Evolutionary conservation across 2,888 invertebrate species (phyloP), one percentile per base, ranked within the genome.

Genomic region (Theristus sp.): DNA sequence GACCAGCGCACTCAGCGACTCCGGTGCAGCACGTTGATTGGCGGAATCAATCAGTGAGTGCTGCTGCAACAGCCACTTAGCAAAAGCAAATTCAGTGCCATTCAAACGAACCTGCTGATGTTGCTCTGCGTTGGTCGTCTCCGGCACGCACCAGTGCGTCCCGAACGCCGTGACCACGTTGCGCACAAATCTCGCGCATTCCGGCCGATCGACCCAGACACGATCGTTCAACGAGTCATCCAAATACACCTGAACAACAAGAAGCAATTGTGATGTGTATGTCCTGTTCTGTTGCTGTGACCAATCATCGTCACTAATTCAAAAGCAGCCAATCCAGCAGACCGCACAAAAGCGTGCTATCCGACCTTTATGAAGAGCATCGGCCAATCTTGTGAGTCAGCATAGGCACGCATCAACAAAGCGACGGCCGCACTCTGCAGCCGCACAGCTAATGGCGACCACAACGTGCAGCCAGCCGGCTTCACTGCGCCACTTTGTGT

Each of bases 191-290:
- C 85, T 84, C 70, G 86, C 85, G 74, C 91, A 91, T 76, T 88
- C 86, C 0, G 86, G 83, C 68, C 86, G 84, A 73, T 94, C 94
- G 26, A 93, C 88, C 89, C 94, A 94, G 66, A 86, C 81, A 47
- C 93, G 80, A 71, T 96, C 94, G 54, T 87, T 89, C 1, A 90
- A 78, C 0, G 91, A 88, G 78, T 96, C 94, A 71, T 96, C 94
- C 62, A 93, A 84, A 74, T 89, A 94, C 0, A 88, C 82, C 84
- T 87, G 69, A 65, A 57, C 58, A 38, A 1, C 54, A 25, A 28
- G 6, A 38, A 38, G 38, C 6, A 38, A 38, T 13, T 38, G 38
- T 38, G 38, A 13, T 38, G 6, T 6, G 6, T 13, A 38, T 17
- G 17, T 38, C 38, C 38, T 6, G 17, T 38, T 17, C 10, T 17